Evolutionary conservation across 1,140 invertebrate genomes (phyloP), one percentile per base, ranked within the genome.

Genomic region (Chionoecetes opilio): DNA sequence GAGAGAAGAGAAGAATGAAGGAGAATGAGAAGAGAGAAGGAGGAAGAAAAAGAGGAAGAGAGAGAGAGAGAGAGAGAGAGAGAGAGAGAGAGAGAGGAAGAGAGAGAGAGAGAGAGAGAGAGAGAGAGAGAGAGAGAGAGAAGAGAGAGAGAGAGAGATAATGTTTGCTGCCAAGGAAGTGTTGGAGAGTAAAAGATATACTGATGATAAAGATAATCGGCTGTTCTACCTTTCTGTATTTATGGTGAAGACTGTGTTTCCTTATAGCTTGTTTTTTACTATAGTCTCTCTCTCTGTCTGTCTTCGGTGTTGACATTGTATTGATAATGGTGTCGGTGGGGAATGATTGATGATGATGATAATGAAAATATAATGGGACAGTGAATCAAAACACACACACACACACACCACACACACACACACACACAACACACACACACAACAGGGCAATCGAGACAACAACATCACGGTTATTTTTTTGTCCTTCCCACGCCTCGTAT

Each of bases 331-430:
- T 75, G 63, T 1, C 0, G 9, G 26, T 75, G n/a, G n/a, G 1
- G 11, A 26, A n/a, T 0, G 11, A 26, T 6, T 75, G 63, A 75
- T 75, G 21, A 26, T 75, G 63, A 5, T 21, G 21, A 11, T 75
- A 8, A 75, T 75, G n/a, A n/a, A n/a, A 8, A n/a, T n/a, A 75
- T 2, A 17, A 75, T 6, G n/a, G 29, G 17, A 31, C n/a, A 21
- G n/a, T 34, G 11, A 34, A 11, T 46, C 31, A 32, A 82, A 29
- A 82, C n/a, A 82, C n/a, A 35, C 41, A 63, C 34, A n/a, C n/a
- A 91, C 38, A 91, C 46, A 91, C 46, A 91, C 31, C 2, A 75
- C 46, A 82, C 11, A 41, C 5, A 38, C 35, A 92, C 31, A 29
- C 9, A 85, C 82, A 1, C 3, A 93, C 5, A 37, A 85, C 2